phyloP scores from a whole-genome alignment of 2,113 vertebrate species.

The Xenopus laevis region DNA sequence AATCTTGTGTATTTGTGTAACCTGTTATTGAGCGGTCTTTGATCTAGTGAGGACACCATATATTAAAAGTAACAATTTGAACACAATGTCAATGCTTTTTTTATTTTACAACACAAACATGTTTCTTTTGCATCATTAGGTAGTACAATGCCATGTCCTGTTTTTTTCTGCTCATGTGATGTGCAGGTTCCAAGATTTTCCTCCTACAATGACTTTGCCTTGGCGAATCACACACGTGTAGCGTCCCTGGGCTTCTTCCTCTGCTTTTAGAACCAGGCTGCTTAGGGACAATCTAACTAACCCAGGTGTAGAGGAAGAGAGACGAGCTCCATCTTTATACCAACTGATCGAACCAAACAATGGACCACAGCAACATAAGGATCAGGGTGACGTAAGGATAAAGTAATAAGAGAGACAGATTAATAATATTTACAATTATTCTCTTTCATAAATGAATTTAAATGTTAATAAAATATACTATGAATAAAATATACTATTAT shows the following conservation, averaged over 20 bases:
- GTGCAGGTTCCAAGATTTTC: slow-evolving; percentile 66
- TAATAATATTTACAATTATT: too few relatives aligned
- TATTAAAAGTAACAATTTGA: too few relatives aligned
- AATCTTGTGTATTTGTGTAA: too few relatives aligned
- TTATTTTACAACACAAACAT: too few relatives aligned
- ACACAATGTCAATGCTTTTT: too few relatives aligned
- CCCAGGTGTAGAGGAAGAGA: slow-evolving; percentile 64
- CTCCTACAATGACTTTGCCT: slow-evolving; percentile 51
- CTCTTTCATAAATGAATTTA: too few relatives aligned
- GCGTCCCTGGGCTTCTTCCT: slow-evolving; percentile 70
- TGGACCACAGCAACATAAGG: not conserved
- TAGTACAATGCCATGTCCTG: not conserved
- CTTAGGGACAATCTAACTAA: slow-evolving; percentile 66
- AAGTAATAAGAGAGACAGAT: not conserved
- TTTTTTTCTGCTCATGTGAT: slow-evolving; percentile 7
- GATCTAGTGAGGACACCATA: too few relatives aligned
- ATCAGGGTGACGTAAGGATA: not conserved
- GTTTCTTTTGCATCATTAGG: too few relatives aligned
- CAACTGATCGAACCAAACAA: slow-evolving; percentile 57
- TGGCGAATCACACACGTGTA: slow-evolving; percentile 72
- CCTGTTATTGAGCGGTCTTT: too few relatives aligned
- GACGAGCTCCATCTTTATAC: slow-evolving; percentile 74
- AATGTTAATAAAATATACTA: too few relatives aligned
- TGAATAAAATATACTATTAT: too few relatives aligned
- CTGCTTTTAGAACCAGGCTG: slow-evolving; percentile 67